Evolutionary conservation across 2,888 invertebrate species (phyloP), one percentile per base, ranked within the genome.

Genomic region (Salpingus planirostris): DNA sequence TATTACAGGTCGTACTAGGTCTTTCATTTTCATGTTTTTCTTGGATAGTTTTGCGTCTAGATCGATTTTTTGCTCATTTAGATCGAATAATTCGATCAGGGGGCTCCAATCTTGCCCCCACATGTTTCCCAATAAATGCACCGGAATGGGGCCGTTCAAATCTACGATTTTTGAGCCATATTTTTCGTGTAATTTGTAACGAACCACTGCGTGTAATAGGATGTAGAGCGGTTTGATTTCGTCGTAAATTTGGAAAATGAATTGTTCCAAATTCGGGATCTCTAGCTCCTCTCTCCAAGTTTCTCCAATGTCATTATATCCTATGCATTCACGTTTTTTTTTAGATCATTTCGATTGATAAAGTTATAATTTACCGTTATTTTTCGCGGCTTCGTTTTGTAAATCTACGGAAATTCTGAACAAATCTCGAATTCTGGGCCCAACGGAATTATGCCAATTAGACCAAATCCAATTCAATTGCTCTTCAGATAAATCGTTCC

Each of bases 81-180:
- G 71, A 6, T 69, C 54, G 11, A 82, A 70, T 1, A 78, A 49
- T 39, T 75, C 68, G 1, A 69, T 54, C 6, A 81, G 53, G 0
- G 72, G 54, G 14, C 70, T 70, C 84, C 84, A 85, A 33, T 74
- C 72, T 52, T 83, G 80, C 0, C 76, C 71, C 83, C 83, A 84
- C 59, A 83, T 70, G 50, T 74, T 73, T 10, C 78, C 78, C 38
- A 81, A 56, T 35, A 83, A 63, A 67, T 83, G 80, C 8, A 79
- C 76, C 1, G 82, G 81, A 44, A 83, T 76, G 1, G 73, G 70
- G 2, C 76, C 78, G 10, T 51, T 57, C 33, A 64, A 60, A 1
- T 73, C 60, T 1, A 76, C 69, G 0, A 69, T 42, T 2, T 62
- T 50, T 0, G 69, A 62, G 0, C 76, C 78, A 50, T 79, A 81